phyloP scores from a whole-genome alignment of 2,113 vertebrate species.

The Pseudopipra pipra region DNA sequence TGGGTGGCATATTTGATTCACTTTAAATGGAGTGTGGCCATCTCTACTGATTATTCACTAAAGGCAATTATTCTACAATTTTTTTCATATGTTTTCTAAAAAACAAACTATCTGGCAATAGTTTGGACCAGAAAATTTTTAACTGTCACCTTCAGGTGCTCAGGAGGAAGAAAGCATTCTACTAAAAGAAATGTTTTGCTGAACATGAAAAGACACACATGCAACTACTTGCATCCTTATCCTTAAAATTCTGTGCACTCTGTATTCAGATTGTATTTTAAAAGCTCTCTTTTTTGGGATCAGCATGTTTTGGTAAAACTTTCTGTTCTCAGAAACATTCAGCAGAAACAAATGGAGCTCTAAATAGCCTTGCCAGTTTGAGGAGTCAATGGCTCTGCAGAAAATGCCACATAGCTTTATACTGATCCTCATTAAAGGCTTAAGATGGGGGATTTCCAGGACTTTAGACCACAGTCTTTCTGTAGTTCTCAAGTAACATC shows the following conservation, averaged over 20 bases:
- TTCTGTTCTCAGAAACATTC: not conserved
- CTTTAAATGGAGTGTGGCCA: slow-evolving; percentile 10
- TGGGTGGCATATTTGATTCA: not conserved
- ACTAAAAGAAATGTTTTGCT: not conserved
- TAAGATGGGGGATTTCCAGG: not conserved
- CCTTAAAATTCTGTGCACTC: not conserved
- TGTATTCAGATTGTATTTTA: not conserved
- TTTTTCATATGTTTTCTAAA: not conserved
- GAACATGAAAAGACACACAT: not conserved
- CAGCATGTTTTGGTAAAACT: not conserved
- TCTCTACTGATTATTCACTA: not conserved
- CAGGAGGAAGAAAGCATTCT: not conserved
- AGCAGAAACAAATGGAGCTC: not conserved
- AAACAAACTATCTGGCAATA: not conserved
- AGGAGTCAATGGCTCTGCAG: not conserved
- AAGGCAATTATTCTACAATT: not conserved
- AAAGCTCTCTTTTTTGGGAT: not conserved
- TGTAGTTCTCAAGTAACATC: not conserved
- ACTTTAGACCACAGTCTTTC: not conserved
- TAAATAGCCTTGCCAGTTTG: not conserved
- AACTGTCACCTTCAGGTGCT: not conserved
- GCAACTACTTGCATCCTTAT: not conserved
- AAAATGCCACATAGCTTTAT: not conserved
- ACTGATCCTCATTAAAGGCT: not conserved
- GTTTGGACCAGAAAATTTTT: not conserved